Percentiles rank a stretch among this genome's conserved stretches.
Evolutionary conservation across 1,140 invertebrate genomes (phyloP).

Genomic region (Anastrepha obliqua): DNA sequence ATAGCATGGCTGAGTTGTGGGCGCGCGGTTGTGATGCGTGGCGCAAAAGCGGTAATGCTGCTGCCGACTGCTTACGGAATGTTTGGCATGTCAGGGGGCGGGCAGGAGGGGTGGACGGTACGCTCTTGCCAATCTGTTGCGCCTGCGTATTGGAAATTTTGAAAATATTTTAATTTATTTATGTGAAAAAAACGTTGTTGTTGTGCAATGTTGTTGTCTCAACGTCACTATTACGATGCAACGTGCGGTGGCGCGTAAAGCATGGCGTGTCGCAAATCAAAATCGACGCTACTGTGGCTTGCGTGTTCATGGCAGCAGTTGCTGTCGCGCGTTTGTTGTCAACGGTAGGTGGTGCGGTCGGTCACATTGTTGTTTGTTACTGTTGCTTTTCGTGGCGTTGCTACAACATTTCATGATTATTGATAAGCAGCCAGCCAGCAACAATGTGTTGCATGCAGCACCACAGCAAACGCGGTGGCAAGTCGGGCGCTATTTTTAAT

Average conservation of each 20-base stretch:
- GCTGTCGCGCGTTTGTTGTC: neutral
- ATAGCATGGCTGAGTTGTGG: neutral
- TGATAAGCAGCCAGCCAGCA: neutral
- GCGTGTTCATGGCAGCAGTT: neutral
- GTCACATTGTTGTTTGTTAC: neutral
- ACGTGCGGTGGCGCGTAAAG: neutral
- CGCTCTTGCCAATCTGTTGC: neutral
- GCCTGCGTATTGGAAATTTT: neutral
- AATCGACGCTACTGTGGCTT: slow-evolving; percentile 34
- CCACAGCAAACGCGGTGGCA: neutral
- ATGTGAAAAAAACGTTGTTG: neutral
- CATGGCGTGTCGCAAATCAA: slow-evolving; percentile 43
- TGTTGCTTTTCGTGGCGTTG: slow-evolving; percentile 5
- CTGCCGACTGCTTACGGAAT: neutral
- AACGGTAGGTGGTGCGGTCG: neutral
- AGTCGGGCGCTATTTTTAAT: neutral
- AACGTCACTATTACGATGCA: neutral
- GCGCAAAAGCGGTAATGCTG: neutral
- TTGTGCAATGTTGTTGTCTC: slow-evolving; percentile 3
- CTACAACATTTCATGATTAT: slow-evolving; percentile 48
- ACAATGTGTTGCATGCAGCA: slow-evolving; percentile 32
- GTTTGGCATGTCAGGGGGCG: neutral
- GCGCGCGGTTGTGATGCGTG: neutral
- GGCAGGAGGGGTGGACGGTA: neutral
- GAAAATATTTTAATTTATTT: slow-evolving; percentile 51